Evolutionary conservation across 2,113 vertebrate species (phyloP), one percentile per base, ranked within the genome.

Genomic region (Archocentrus centrarchus): DNA sequence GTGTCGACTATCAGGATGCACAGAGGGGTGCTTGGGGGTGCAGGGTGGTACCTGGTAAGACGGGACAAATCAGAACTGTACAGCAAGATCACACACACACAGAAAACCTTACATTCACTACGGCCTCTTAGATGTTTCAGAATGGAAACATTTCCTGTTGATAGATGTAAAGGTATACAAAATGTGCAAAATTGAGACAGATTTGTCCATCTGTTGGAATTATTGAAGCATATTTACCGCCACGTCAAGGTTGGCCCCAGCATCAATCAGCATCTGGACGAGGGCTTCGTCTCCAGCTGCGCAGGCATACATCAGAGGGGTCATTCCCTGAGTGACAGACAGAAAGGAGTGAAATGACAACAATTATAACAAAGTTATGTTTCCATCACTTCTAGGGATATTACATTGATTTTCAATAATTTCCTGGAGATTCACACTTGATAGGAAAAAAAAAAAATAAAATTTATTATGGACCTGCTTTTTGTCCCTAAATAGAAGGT

Each of bases 221-320:
- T 66, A 24, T 1, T 79, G 3, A 63, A 62, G 58, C 27, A 27
- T 83, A 88, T 86, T 92, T 94, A 96, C 96, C 84, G 93, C 94
- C 75, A 96, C 82, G 14, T 96, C 98, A 82, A 98, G 93, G 93
- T 98, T 98, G 57, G 98, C 98, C 60, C 98, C 98, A 0, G 98
- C 98, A 35, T 99, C 91, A 27, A 99, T 98, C 87, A 99, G 85
- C 98, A 99, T 99, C 93, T 99, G 98, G 80, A 99, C 98, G 91
- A 99, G 96, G 47, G 98, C 98, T 89, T 99, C 98, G 5, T 99
- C 98, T 91, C 98, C 98, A 41, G 97, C 97, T 50, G 98, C 97
- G 41, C 98, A 99, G 89, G 98, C 98, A 0, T 99, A 99, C 98
- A 99, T 99, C 37, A 99, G 95, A 0, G 98, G 98, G 5, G 98